phyloP scores from a whole-genome alignment of 2,888 invertebrate species.

The Pandemis cinnamomeana region DNA sequence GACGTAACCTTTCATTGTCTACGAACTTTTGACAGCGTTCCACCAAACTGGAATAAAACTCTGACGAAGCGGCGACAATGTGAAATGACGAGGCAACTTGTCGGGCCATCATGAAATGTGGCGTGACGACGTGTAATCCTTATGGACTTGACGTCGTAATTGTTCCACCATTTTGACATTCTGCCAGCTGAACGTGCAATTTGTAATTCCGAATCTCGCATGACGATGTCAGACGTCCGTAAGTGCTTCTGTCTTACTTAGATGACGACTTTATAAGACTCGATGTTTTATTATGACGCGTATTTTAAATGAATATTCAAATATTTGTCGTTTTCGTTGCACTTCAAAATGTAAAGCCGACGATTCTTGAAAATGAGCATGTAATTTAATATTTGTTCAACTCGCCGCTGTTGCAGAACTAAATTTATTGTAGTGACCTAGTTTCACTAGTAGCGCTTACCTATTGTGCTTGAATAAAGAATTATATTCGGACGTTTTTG shows the following conservation, averaged over 20 bases:
- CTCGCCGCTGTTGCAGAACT: constrained; percentile 4
- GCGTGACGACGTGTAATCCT: constrained; percentile 60
- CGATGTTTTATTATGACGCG: neutral
- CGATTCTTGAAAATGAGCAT: constrained; percentile 11
- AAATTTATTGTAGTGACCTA: constrained; percentile 20
- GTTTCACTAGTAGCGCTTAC: neutral
- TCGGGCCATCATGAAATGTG: constrained; percentile 54
- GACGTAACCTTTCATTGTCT: constrained; percentile 16
- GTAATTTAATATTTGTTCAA: constrained; percentile 8
- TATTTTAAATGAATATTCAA: neutral
- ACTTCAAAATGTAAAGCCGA: neutral
- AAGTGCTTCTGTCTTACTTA: constrained; percentile 36
- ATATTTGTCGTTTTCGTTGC: neutral
- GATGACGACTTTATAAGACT: constrained; percentile 5
- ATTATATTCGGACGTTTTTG: neutral
- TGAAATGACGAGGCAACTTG: constrained; percentile 57
- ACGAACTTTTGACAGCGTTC: constrained; percentile 26
- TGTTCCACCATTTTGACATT: constrained; percentile 68
- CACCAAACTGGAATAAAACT: constrained; percentile 22
- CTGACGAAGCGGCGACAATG: constrained; percentile 42
- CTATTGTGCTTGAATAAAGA: neutral
- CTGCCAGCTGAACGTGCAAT: constrained; percentile 55
- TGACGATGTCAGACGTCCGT: constrained; percentile 25
- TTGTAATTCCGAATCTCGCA: constrained; percentile 32
- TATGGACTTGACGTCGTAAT: constrained; percentile 66